A percentile compares a stretch with the other conserved stretches of the same genome.
Conservation (phyloP, 2,113 vertebrate genomes). For the Nerophis lumbriciformis region DNA sequence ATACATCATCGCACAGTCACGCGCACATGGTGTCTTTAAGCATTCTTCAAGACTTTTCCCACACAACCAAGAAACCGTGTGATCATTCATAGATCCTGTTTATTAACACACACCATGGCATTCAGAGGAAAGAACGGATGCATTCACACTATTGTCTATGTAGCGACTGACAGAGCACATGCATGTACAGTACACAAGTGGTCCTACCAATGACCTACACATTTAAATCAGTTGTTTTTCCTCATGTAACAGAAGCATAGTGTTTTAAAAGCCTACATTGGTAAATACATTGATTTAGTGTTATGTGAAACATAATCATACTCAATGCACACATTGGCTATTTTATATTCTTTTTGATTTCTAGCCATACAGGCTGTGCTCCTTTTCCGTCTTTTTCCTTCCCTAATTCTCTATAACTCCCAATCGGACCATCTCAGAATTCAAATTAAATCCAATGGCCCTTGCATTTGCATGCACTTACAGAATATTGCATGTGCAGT, state of each 20-base stretch:
- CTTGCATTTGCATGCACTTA: constrained; percentile 78
- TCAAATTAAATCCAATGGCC: constrained; percentile 74
- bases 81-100: constrained; percentile 24
- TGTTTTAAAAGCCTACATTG: background rate
- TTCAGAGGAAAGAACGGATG: constrained; percentile 33
- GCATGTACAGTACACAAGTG: constrained; percentile 1
- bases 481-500: constrained; percentile 79
- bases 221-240: constrained; percentile 45
- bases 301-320: constrained; percentile 60
- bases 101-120: constrained; percentile 31
- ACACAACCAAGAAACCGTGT: constrained; percentile 13
- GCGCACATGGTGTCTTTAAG: constrained; percentile 25
- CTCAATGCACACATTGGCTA: constrained; percentile 58
- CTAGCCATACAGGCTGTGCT: constrained; percentile 24
- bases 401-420: constrained; percentile 15
- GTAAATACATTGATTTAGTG: constrained; percentile 55
- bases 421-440: constrained; percentile 70
- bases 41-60: constrained; percentile 28
- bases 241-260: constrained; percentile 41
- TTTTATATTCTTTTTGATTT: constrained; percentile 71
- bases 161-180: constrained; percentile 31
- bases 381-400: constrained; percentile 13
- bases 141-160: constrained; percentile 34
- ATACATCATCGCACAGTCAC: constrained; percentile 7
- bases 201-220: constrained; percentile 19